phyloP scores from a whole-genome alignment of 2,888 invertebrate species.

The Leucophenga maculata region DNA sequence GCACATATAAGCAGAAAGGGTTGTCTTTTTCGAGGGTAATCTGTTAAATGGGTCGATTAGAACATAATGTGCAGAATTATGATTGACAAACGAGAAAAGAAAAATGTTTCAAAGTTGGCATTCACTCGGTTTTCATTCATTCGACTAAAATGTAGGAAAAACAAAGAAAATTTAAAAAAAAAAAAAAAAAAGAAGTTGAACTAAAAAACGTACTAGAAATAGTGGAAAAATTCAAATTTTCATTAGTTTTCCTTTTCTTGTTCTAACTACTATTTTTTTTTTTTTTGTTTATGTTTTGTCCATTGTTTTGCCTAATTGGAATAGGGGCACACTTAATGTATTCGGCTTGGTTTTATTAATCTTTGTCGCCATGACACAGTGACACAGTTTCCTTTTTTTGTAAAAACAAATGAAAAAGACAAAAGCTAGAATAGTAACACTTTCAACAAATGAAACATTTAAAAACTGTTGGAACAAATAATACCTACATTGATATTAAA shows the following conservation, averaged over 20 bases:
- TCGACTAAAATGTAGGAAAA: background rate
- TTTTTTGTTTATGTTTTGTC: constrained; percentile 35
- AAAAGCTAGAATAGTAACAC: constrained; percentile 1
- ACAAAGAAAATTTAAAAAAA: background rate
- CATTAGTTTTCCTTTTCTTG: background rate
- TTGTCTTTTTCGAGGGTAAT: constrained; percentile 19
- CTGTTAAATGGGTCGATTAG: constrained; percentile 54
- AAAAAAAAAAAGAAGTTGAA: background rate
- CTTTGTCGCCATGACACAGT: constrained; percentile 59
- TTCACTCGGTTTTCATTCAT: constrained; percentile 4
- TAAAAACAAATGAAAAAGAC: background rate
- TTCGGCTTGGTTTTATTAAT: constrained; percentile 15
- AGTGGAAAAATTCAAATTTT: constrained; percentile 8
- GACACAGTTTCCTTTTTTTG: constrained; percentile 37
- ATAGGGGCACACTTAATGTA: constrained; percentile 16
- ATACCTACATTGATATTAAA: background rate
- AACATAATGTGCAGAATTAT: constrained; percentile 51
- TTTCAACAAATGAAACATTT: constrained; percentile 18
- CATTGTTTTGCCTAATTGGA: constrained; percentile 49
- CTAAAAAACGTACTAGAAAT: no score
- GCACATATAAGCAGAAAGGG: background rate
- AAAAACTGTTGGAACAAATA: constrained; percentile 31
- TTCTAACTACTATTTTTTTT: constrained; percentile 20
- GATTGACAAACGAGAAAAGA: constrained; percentile 48
- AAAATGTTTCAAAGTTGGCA: constrained; percentile 28